Evolutionary conservation across 2,797 vertebrate species (phyloP).

Genomic region (Phylloscopus collybita): DNA sequence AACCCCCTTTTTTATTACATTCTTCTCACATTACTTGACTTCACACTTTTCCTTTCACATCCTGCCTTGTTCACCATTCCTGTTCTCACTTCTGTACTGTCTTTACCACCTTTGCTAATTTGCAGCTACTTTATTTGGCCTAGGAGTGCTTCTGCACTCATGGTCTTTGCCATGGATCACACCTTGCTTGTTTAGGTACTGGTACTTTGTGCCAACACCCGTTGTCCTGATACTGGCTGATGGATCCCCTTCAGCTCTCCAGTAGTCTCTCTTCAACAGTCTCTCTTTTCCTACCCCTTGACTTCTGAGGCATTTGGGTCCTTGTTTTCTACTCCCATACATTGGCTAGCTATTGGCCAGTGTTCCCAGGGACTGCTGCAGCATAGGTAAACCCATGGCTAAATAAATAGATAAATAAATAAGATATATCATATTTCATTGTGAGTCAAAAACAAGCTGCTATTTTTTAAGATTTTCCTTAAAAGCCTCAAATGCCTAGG

Average conservation of each 20-base stretch:
- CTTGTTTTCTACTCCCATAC: neutral
- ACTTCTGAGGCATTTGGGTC: neutral
- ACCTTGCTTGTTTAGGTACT: neutral
- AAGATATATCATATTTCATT: neutral
- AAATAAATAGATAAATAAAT: neutral
- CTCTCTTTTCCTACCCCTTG: neutral
- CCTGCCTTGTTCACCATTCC: neutral
- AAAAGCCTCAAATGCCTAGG: neutral
- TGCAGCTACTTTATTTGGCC: neutral
- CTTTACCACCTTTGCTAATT: neutral
- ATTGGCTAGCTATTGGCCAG: neutral
- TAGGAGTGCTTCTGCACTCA: neutral
- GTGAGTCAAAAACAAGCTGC: neutral
- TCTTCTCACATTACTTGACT: neutral
- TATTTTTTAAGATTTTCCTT: neutral
- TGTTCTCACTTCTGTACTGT: neutral
- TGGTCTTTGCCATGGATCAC: neutral
- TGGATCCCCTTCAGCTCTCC: neutral
- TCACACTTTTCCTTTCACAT: neutral
- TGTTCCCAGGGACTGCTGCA: neutral
- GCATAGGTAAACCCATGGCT: neutral
- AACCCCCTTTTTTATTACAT: neutral
- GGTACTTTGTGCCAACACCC: neutral
- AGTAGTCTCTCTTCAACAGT: neutral
- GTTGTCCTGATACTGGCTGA: neutral